phyloP scores from a whole-genome alignment of 2,888 invertebrate species.

The Amphipoea lucens region DNA sequence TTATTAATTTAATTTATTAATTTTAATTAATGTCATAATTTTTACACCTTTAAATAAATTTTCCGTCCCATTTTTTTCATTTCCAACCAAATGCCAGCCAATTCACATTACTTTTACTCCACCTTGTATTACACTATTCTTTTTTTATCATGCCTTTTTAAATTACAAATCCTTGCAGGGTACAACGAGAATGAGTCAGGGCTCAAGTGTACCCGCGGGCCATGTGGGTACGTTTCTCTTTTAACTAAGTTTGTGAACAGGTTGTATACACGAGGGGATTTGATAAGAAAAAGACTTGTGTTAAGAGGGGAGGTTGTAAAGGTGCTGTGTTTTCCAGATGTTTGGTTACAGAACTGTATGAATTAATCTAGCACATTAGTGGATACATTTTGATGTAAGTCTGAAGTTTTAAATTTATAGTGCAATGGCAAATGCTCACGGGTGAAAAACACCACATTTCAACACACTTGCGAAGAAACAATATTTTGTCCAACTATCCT shows the following conservation, averaged over 20 bases:
- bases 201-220: conserved; percentile 2
- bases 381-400: background rate
- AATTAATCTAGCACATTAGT: background rate
- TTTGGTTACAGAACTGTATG: background rate
- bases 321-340: background rate
- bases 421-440: background rate
- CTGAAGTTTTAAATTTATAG: background rate
- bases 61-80: background rate
- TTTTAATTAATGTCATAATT: too few species aligned
- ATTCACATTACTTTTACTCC: background rate
- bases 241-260: conserved; percentile 28
- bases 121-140: background rate
- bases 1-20: too few species aligned
- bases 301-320: background rate
- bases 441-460: background rate
- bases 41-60: too few species aligned
- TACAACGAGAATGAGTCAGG: background rate
- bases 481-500: too few species aligned
- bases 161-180: conserved; percentile 21
- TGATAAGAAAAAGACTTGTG: conserved; percentile 21
- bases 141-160: conserved; percentile 4
- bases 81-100: background rate
- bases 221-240: conserved; percentile 18
- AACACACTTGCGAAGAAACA: background rate
- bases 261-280: conserved; percentile 11